These are phyloP conservation scores for Apeira syringaria DNA, from an alignment of 2,888 invertebrate genomes.

Conservation along the genomic window DNA sequence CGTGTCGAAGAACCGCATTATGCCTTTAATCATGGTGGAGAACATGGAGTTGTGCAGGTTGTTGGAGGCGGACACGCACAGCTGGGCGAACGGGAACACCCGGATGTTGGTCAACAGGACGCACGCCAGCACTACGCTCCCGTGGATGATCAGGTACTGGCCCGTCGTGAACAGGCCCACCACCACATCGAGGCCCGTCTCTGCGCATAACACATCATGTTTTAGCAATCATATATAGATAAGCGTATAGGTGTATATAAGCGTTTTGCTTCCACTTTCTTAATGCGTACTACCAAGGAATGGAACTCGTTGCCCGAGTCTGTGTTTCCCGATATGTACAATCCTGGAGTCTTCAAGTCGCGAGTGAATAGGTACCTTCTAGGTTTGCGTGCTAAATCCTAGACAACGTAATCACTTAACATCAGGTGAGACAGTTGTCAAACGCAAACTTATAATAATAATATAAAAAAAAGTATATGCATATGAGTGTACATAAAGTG, in stretches of 20 bases:
- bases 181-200: constrained; percentile 59
- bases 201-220: constrained; percentile 41
- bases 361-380: too few species aligned
- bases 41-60: constrained; percentile 90
- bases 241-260: not conserved
- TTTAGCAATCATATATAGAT: not conserved
- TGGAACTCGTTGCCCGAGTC: too few species aligned
- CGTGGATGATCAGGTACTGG: constrained; percentile 85
- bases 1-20: constrained; percentile 90
- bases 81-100: constrained; percentile 85
- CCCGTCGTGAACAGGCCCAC: constrained; percentile 67
- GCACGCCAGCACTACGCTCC: constrained; percentile 72
- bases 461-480: too few species aligned
- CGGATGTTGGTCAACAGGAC: constrained; percentile 84
- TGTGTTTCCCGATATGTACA: too few species aligned
- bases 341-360: too few species aligned
- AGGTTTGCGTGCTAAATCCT: too few species aligned
- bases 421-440: too few species aligned
- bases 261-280: too few species aligned
- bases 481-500: too few species aligned
- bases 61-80: constrained; percentile 86
- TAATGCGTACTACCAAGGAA: too few species aligned
- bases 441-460: too few species aligned
- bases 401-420: too few species aligned
- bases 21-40: constrained; percentile 71